A percentile compares a stretch with the other conserved stretches of the same genome.
These are phyloP conservation scores for Latrodectus elegans DNA, from an alignment of 2,888 invertebrate species.

Conservation along the genomic window DNA sequence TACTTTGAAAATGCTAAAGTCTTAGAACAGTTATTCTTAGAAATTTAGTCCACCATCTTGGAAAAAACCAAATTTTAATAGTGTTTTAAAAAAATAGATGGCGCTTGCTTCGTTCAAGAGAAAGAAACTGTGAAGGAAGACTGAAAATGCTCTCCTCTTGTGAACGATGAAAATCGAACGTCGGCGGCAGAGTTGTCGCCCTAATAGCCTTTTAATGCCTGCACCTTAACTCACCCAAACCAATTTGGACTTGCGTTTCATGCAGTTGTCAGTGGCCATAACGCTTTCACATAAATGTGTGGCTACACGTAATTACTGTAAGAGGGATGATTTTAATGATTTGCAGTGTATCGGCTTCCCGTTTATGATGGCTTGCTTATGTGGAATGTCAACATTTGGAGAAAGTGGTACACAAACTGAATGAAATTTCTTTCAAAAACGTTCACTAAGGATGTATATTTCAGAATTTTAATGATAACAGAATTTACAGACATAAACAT, in stretches of 20 bases:
- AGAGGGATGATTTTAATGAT: constrained; percentile 3
- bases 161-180: neutral
- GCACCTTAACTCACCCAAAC: constrained; percentile 41
- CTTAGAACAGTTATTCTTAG: too few species aligned
- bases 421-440: too few species aligned
- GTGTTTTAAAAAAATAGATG: constrained; percentile 62
- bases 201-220: constrained; percentile 58
- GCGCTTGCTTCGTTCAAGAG: constrained; percentile 48
- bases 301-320: neutral
- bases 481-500: too few species aligned
- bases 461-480: too few species aligned
- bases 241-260: constrained; percentile 54
- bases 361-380: neutral
- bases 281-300: neutral
- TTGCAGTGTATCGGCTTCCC: neutral
- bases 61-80: constrained; percentile 36
- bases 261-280: neutral
- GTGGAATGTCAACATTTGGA: neutral
- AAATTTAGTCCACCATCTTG: too few species aligned
- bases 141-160: too few species aligned
- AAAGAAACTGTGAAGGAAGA: constrained; percentile 28
- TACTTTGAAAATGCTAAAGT: too few species aligned
- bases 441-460: too few species aligned
- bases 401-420: too few species aligned
- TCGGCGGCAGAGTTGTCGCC: neutral